Base-by-base conservation (phyloP, 2,113 vertebrate species). In the crab-eating macaque (Macaca fascicularis) region DNA sequence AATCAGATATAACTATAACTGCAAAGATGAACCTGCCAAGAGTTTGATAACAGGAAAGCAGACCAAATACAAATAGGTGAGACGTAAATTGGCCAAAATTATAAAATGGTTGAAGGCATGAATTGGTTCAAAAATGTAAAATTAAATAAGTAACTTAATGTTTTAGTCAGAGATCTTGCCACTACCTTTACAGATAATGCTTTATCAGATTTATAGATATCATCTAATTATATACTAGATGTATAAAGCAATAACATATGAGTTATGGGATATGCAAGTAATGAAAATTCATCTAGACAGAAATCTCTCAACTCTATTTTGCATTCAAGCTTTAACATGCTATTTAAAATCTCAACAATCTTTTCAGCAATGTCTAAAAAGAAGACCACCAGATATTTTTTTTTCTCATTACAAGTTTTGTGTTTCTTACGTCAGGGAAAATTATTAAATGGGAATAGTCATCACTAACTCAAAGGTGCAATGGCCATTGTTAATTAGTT, bases 101-200 rank as follows among this genome's bases (percentile, higher is more conserved):
- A 61, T 35, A 81, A 91, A 40, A 67, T 30, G 13, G 22, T 35
- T 61, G 2, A 85, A 88, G 43, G 23, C 40, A 64, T 25, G 5
- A 82, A 64, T 91, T 67, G 11, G 12, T 76, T 89, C 6, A 81
- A 88, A 94, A 38, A 92, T 94, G 61, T 92, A 48, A 45, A 90
- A 78, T 12, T 22, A 52, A 96, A 30, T 45, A 70, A 72, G 3
- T 35, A n/a, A 43, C 61, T 81, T 8, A 88, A 69, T 67, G 32
- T 80, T 79, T 84, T 85, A 89, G 43, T 19, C 74, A 78, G 55
- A 30, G 16, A 72, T 57, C 2, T 32, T 43, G 72, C 64, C 35
- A 55, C 13, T 35, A 40, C 10, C 16, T 75, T 93, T 79, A 6
- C 19, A 67, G 27, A 67, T 9, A 70, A 30, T 74, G 52, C 9